Evolutionary conservation across 2,888 invertebrate species (phyloP).

Genomic region (Arge pagana): DNA sequence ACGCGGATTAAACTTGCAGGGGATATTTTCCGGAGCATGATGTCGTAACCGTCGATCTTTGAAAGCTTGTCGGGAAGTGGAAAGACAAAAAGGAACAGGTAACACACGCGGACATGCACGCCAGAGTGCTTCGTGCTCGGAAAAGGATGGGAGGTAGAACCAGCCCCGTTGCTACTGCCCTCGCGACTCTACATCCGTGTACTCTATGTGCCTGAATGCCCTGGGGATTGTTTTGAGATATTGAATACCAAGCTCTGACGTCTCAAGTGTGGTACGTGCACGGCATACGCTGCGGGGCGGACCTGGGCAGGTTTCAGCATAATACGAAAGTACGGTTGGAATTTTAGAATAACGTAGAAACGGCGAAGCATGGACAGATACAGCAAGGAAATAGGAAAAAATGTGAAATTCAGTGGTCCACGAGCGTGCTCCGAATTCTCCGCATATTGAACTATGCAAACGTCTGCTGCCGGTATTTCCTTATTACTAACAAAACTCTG

Average conservation of each 20-base stretch:
- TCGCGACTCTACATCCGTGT: background rate
- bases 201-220: constrained; percentile 9
- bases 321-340: constrained; percentile 18
- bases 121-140: no score
- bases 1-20: no score
- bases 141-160: no score
- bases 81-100: no score
- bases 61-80: no score
- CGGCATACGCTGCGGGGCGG: constrained; percentile 2
- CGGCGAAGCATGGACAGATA: constrained; percentile 6
- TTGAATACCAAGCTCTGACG: constrained; percentile 23
- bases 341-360: constrained; percentile 15
- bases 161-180: background rate
- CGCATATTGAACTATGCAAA: no score
- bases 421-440: constrained; percentile 7
- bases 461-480: no score
- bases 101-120: no score
- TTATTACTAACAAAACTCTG: no score
- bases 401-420: constrained; percentile 15
- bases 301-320: constrained; percentile 16
- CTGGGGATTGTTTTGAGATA: constrained; percentile 24
- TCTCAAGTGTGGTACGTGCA: constrained; percentile 14
- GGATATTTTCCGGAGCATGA: no score
- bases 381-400: constrained; percentile 6
- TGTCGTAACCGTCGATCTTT: no score